A percentile compares a stretch with the other conserved stretches of the same genome.
Conservation (phyloP, 2,888 invertebrate species). For the Linyphia triangularis region DNA sequence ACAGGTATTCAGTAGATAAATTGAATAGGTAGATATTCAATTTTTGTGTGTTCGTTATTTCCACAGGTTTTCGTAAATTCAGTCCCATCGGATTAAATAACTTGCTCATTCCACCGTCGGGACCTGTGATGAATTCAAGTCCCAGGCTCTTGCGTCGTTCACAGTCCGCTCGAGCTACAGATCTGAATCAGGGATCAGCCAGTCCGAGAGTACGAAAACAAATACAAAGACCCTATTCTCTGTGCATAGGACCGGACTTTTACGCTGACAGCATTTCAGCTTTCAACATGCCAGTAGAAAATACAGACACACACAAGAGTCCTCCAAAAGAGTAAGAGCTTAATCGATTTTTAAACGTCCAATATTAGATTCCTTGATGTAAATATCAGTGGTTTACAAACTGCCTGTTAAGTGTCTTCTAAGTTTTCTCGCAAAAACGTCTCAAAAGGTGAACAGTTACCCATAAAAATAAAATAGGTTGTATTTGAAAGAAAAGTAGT, state of each 20-base stretch:
- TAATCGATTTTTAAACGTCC: not conserved
- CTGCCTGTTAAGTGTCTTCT: too few relatives aligned
- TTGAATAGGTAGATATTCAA: too few relatives aligned
- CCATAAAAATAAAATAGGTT: too few relatives aligned
- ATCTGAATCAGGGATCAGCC: not conserved
- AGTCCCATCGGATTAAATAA: conserved; percentile 11
- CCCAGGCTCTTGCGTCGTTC: conserved; percentile 45
- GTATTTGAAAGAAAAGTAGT: too few relatives aligned
- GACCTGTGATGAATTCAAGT: not conserved
- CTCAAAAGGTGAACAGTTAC: too few relatives aligned
- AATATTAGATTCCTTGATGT: too few relatives aligned
- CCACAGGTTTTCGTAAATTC: not conserved
- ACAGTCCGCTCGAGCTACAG: conserved; percentile 23
- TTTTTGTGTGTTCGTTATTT: too few relatives aligned
- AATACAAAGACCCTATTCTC: not conserved
- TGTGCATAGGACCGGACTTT: conserved; percentile 7
- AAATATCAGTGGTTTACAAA: too few relatives aligned
- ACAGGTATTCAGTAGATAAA: too few relatives aligned
- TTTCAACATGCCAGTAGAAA: conserved; percentile 37
- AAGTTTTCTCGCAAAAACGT: too few relatives aligned
- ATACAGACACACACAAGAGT: not conserved
- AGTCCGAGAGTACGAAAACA: conserved; percentile 24
- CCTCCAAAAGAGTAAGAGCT: not conserved
- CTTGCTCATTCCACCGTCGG: conserved; percentile 40
- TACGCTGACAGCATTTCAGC: conserved; percentile 62